phyloP scores from a whole-genome alignment of 2,113 vertebrate species.

The Chaenogobius annularis region DNA sequence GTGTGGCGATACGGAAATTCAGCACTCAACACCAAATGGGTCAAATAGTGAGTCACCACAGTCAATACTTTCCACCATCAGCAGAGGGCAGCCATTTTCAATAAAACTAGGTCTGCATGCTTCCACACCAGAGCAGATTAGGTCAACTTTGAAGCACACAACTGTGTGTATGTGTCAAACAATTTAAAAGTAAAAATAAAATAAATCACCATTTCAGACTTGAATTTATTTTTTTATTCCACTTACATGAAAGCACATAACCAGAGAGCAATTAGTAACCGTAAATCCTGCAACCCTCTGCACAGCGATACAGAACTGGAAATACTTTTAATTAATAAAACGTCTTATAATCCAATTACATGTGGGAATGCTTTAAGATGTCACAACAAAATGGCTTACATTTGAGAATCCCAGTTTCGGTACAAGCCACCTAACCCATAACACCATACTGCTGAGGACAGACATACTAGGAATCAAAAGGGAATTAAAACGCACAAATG shows the following conservation, averaged over 20 bases:
- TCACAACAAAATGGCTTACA: slow-evolving; percentile 37
- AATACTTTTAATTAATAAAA: slow-evolving; percentile 52
- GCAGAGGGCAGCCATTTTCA: slow-evolving; percentile 43
- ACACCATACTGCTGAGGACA: slow-evolving; percentile 72
- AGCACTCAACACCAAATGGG: neutral
- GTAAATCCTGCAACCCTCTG: slow-evolving; percentile 50
- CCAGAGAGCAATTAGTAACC: slow-evolving; percentile 70
- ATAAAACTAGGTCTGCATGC: neutral
- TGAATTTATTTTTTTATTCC: slow-evolving; percentile 73
- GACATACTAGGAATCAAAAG: slow-evolving; percentile 73
- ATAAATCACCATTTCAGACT: slow-evolving; percentile 16
- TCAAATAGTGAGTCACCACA: neutral
- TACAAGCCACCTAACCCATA: slow-evolving; percentile 57
- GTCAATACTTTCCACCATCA: slow-evolving; percentile 2
- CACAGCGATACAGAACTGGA: slow-evolving; percentile 53
- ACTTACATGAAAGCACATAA: slow-evolving; percentile 80
- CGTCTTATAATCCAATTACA: slow-evolving; percentile 33
- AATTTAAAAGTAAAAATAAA: neutral
- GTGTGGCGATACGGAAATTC: neutral
- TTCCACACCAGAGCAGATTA: neutral
- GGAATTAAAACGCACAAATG: slow-evolving; percentile 54
- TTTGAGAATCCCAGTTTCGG: slow-evolving; percentile 54
- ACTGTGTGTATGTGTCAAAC: too few relatives aligned
- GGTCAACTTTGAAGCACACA: too few relatives aligned
- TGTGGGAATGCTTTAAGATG: slow-evolving; percentile 30